Conservation (phyloP, 2,888 invertebrate genomes). For the Tipula vernalis region DNA sequence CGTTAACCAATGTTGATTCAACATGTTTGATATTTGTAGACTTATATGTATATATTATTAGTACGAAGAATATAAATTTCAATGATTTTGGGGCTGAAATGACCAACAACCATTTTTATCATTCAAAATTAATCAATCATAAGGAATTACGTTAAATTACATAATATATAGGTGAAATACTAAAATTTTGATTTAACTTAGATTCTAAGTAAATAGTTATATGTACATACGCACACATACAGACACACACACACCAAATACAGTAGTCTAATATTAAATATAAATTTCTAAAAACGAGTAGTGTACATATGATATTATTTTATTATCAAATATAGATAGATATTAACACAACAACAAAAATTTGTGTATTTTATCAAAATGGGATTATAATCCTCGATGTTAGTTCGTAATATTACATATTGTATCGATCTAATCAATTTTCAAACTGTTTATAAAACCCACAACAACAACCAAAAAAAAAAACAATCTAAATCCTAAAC, state of each 20-base stretch:
- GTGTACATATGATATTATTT: neutral
- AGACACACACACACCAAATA: neutral
- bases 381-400: neutral
- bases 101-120: neutral
- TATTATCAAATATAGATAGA: neutral
- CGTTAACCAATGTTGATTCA: neutral
- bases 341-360: neutral
- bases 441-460: neutral
- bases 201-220: neutral
- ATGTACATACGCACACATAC: neutral
- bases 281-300: neutral
- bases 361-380: neutral
- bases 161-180: neutral
- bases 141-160: neutral
- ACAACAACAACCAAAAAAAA: no score
- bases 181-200: neutral
- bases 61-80: neutral
- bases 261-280: neutral
- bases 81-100: neutral
- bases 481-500: neutral
- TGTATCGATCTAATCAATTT: conserved; percentile 4
- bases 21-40: neutral
- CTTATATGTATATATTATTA: neutral
- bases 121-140: neutral
- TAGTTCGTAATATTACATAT: neutral